Percentiles rank a stretch among this genome's conserved stretches.
These are phyloP conservation scores for Cherax quadricarinatus DNA, from an alignment of 1,140 invertebrate genomes.

Conservation along the genomic window DNA sequence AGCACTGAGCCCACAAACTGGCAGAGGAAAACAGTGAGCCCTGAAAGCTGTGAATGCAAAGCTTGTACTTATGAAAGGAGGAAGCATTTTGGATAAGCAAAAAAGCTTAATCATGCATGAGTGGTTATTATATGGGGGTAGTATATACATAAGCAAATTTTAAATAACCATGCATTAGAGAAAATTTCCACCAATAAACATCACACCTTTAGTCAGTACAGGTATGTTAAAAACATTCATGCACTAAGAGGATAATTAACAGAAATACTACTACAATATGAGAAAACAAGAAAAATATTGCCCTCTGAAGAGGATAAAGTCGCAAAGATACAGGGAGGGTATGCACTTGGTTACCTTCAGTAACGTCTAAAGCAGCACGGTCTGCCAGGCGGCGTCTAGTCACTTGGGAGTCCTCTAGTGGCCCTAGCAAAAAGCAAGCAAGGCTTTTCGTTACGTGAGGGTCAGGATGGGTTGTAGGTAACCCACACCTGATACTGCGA, in stretches of 20 bases:
- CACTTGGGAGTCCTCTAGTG: conserved; percentile 75
- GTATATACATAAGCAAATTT: background rate
- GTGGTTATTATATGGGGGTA: background rate
- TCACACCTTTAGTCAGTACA: background rate
- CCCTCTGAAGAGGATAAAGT: background rate
- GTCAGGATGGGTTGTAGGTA: conserved; percentile 39
- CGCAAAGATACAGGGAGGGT: conserved; percentile 39
- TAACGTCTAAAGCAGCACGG: conserved; percentile 82
- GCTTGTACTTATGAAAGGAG: background rate
- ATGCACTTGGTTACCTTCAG: conserved; percentile 77
- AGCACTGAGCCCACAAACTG: background rate
- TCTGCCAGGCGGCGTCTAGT: conserved; percentile 80
- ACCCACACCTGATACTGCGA: conserved; percentile 11
- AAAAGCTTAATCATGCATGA: background rate
- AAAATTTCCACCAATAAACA: background rate
- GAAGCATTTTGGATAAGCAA: background rate
- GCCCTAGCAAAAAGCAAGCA: conserved; percentile 72
- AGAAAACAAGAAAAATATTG: conserved; percentile 1
- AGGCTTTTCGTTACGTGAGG: conserved; percentile 52
- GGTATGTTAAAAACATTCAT: background rate
- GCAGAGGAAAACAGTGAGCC: background rate
- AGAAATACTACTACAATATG: background rate
- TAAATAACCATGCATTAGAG: background rate
- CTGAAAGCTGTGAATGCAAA: background rate
- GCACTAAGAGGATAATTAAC: background rate